Percentiles rank a stretch among this genome's conserved stretches.
These are phyloP conservation scores for Xylota segnis DNA, from an alignment of 2,888 invertebrate genomes.

Conservation along the genomic window DNA sequence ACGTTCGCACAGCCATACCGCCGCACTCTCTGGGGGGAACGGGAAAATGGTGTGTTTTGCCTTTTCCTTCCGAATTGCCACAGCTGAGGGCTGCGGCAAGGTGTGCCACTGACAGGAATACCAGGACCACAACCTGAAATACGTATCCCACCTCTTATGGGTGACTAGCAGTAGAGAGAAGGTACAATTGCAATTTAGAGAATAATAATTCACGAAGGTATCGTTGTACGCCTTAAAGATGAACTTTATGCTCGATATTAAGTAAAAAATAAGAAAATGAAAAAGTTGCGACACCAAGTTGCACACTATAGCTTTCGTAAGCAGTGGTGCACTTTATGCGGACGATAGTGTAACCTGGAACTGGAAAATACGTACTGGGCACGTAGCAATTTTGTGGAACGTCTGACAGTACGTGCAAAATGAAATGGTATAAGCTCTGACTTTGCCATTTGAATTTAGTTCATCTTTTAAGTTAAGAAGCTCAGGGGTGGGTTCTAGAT, in stretches of 20 bases:
- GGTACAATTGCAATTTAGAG: conserved; percentile 53
- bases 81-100: neutral
- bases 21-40: neutral
- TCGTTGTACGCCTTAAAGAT: conserved; percentile 44
- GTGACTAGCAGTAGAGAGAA: neutral
- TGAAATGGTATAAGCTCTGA: neutral
- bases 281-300: neutral
- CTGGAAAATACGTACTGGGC: neutral
- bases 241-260: conserved; percentile 40
- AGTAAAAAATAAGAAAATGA: conserved; percentile 19
- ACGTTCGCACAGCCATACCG: conserved; percentile 10
- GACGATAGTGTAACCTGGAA: neutral
- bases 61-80: neutral
- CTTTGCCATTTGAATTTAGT: neutral
- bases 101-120: conserved; percentile 6
- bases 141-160: neutral
- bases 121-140: conserved; percentile 2
- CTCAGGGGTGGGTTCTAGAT: too few relatives aligned
- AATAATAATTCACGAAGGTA: conserved; percentile 54
- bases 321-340: neutral
- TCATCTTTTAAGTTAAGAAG: too few relatives aligned
- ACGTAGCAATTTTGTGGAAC: neutral
- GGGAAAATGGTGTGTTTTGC: neutral
- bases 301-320: neutral
- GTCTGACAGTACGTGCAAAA: neutral